Conservation (phyloP, 2,888 invertebrate genomes). For the Andrena minutula region DNA sequence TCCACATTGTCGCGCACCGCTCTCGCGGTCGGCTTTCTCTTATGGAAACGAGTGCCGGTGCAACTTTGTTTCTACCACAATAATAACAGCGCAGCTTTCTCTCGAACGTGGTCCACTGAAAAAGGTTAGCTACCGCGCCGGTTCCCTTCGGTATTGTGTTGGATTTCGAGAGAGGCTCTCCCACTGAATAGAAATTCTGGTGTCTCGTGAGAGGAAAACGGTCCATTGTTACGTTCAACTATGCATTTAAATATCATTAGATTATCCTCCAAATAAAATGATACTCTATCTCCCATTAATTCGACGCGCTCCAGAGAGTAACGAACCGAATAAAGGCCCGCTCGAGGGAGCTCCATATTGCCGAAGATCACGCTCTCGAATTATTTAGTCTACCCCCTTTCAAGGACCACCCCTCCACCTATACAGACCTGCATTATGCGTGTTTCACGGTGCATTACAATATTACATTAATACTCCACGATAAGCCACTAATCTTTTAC, state of each 20-base stretch:
- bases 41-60: conserved; percentile 66
- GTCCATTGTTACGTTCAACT: too few relatives aligned
- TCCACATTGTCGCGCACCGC: conserved; percentile 38
- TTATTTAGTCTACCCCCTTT: conserved; percentile 61
- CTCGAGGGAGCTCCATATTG: conserved; percentile 35
- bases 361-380: conserved; percentile 58
- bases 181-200: not conserved
- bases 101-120: conserved; percentile 31
- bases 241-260: too few relatives aligned
- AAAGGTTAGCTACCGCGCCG: conserved; percentile 36
- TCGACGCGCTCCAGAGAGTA: conserved; percentile 34
- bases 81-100: conserved; percentile 67
- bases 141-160: not conserved
- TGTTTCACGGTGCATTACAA: conserved; percentile 74
- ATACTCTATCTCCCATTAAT: conserved; percentile 41
- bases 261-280: not conserved
- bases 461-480: conserved; percentile 79
- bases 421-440: conserved; percentile 64
- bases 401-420: conserved; percentile 36
- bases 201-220: not conserved
- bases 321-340: conserved; percentile 36
- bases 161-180: not conserved
- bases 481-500: conserved; percentile 82
- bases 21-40: conserved; percentile 62
- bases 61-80: conserved; percentile 58